phyloP scores from a whole-genome alignment of 2,888 invertebrate species.

The Stenichneumon culpator region DNA sequence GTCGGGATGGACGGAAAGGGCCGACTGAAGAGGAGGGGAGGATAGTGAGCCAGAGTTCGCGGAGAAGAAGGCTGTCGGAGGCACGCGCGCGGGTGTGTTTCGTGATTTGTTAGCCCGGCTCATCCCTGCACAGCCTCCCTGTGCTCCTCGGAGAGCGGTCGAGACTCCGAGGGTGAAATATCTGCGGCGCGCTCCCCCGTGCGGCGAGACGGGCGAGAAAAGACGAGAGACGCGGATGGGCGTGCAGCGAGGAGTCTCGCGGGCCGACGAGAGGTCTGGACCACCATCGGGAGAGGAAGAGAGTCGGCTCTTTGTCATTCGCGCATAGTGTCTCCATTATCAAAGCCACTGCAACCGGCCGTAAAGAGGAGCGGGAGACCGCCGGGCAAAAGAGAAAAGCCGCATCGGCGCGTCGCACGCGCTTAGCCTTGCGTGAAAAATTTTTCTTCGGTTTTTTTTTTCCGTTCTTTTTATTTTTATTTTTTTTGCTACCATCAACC shows the following conservation, averaged over 20 bases:
- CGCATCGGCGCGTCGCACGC: background rate
- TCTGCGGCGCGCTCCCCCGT: background rate
- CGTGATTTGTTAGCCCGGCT: constrained; percentile 47
- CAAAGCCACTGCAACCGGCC: constrained; percentile 7
- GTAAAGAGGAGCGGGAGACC: background rate
- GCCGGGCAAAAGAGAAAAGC: constrained; percentile 12
- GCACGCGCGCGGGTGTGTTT: constrained; percentile 32
- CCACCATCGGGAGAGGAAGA: background rate
- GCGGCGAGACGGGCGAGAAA: constrained; percentile 19
- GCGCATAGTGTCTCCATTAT: constrained; percentile 18
- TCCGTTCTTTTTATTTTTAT: background rate
- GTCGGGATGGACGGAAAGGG: constrained; percentile 2
- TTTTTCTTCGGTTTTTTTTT: background rate
- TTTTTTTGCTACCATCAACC: background rate
- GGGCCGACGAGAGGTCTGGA: constrained; percentile 12
- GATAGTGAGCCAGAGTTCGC: constrained; percentile 42
- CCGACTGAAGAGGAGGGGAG: constrained; percentile 44
- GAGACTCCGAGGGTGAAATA: background rate
- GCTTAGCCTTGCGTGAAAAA: constrained; percentile 22
- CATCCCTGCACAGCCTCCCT: background rate
- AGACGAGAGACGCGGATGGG: constrained; percentile 5
- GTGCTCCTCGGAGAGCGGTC: background rate
- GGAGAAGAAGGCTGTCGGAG: constrained; percentile 50
- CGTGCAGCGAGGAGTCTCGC: background rate
- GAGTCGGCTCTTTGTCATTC: constrained; percentile 30